phyloP scores from a whole-genome alignment of 1,140 invertebrate genomes.

The Cydia pomonella region DNA sequence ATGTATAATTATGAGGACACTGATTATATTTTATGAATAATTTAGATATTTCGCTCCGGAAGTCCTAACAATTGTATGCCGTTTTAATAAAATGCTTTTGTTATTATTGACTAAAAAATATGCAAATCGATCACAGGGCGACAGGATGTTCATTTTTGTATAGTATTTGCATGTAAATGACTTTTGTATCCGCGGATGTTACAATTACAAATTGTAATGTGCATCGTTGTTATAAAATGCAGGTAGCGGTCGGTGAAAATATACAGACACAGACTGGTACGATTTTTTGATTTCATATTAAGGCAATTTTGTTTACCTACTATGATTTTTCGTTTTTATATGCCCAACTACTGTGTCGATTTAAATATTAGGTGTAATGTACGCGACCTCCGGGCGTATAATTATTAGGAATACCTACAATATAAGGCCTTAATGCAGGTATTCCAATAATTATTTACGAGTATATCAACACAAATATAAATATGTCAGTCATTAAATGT shows the following conservation, averaged over 20 bases:
- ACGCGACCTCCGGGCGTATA: no score
- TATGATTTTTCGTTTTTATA: no score
- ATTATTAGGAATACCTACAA: no score
- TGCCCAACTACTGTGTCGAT: no score
- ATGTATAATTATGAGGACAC: slow-evolving; percentile 63
- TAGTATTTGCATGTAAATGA: slow-evolving; percentile 78
- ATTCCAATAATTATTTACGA: no score
- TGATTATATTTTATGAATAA: slow-evolving; percentile 77
- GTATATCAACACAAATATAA: no score
- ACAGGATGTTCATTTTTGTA: slow-evolving; percentile 78
- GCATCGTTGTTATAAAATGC: slow-evolving; percentile 65
- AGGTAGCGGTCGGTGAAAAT: slow-evolving; percentile 53
- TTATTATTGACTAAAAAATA: slow-evolving; percentile 75
- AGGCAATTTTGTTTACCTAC: not conserved
- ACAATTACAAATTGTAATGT: slow-evolving; percentile 72
- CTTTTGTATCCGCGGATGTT: slow-evolving; percentile 68
- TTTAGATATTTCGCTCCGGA: slow-evolving; percentile 64
- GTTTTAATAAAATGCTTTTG: slow-evolving; percentile 70
- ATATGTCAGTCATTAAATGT: no score
- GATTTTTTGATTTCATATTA: slow-evolving; percentile 32
- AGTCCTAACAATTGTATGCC: slow-evolving; percentile 65
- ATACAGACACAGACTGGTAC: slow-evolving; percentile 37
- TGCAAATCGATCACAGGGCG: slow-evolving; percentile 75
- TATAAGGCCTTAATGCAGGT: no score
- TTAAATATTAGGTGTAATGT: no score